phyloP scores from a whole-genome alignment of 1,140 invertebrate genomes.

The Cotesia chilonis region DNA sequence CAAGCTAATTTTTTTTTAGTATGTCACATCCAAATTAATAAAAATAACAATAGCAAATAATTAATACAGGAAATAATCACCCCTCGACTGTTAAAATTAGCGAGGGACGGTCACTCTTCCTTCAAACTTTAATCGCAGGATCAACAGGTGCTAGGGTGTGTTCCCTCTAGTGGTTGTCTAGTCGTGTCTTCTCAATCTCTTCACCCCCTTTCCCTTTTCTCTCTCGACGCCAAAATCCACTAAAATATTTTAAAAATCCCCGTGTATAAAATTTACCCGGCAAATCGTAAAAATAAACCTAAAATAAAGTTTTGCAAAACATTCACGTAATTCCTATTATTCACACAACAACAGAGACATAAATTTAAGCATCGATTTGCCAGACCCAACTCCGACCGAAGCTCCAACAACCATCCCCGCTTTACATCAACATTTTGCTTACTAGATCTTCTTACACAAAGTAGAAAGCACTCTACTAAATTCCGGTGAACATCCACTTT shows the following conservation, averaged over 20 bases:
- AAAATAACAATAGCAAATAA: not conserved
- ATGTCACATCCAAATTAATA: too few relatives aligned
- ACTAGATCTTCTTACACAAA: too few relatives aligned
- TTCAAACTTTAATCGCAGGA: slow-evolving; percentile 58
- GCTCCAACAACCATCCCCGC: too few relatives aligned
- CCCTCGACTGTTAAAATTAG: slow-evolving; percentile 27
- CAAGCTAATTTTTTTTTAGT: too few relatives aligned
- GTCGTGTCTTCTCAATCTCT: slow-evolving; percentile 22
- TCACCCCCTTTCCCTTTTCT: not conserved
- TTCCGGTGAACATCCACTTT: too few relatives aligned
- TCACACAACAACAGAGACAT: too few relatives aligned
- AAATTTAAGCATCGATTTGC: too few relatives aligned
- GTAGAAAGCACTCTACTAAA: too few relatives aligned
- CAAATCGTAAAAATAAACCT: not conserved
- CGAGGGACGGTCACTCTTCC: slow-evolving; percentile 53
- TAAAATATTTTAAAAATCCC: not conserved
- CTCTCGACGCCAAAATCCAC: not conserved
- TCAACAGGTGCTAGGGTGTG: slow-evolving; percentile 57
- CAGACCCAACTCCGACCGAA: too few relatives aligned
- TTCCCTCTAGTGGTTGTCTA: slow-evolving; percentile 28
- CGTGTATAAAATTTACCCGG: not conserved
- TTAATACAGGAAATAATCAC: slow-evolving; percentile 8
- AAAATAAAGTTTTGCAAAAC: not conserved
- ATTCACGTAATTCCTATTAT: too few relatives aligned
- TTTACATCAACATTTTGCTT: too few relatives aligned